phyloP scores from a whole-genome alignment of 2,113 vertebrate species.

The Cairina moschata region DNA sequence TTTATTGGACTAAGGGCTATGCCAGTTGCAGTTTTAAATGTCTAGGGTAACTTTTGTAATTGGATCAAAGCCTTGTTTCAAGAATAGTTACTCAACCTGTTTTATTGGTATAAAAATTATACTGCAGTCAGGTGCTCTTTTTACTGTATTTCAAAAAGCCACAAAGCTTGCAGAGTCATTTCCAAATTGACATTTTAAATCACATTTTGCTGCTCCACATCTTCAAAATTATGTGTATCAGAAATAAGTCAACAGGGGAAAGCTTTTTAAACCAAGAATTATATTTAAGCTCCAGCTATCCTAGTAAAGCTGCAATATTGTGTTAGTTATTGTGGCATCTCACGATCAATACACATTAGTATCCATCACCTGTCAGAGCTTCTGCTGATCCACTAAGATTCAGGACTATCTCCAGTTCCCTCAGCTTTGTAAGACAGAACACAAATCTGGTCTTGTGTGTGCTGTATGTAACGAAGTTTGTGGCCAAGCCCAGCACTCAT shows the following conservation, averaged over 20 bases:
- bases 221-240: not conserved
- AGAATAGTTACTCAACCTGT: not conserved
- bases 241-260: not conserved
- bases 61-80: not conserved
- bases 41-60: not conserved
- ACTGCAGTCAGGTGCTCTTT: not conserved
- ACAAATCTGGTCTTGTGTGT: not conserved
- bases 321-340: not conserved
- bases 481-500: slow-evolving; percentile 47
- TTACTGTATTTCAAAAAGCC: not conserved
- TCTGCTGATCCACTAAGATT: slow-evolving; percentile 17
- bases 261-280: not conserved
- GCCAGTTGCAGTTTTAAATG: not conserved
- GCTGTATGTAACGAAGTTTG: not conserved
- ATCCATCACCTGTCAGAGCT: slow-evolving; percentile 3
- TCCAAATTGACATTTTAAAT: not conserved
- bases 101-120: not conserved
- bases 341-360: not conserved
- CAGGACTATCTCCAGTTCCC: not conserved
- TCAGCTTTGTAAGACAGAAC: not conserved
- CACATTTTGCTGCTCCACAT: not conserved
- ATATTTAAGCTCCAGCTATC: not conserved
- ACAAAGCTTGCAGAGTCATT: not conserved
- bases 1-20: not conserved
- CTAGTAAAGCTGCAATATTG: not conserved